Evolutionary conservation across 2,888 invertebrate species (phyloP), one percentile per base, ranked within the genome.

Genomic region (Plebejus melissa): DNA sequence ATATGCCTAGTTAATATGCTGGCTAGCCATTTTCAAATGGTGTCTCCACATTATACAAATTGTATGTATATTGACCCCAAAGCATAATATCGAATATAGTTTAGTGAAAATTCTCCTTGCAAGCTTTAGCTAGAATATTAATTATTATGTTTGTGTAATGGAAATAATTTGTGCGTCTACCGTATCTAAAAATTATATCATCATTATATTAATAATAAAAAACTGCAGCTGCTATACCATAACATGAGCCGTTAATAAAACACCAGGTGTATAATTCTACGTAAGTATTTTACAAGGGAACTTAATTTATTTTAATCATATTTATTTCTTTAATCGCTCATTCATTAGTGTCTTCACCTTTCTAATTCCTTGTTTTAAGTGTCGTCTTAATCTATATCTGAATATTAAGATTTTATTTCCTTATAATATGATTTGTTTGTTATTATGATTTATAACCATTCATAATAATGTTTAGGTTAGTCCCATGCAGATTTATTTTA

Each of bases 301-400:
- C 11, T 71, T 46, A 9, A 71, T 71, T 46, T 46, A 71, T 41
- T 71, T 71, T 46, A 71, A 71, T 41, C 22, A 11, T 71, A 22
- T 41, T 46, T 28, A 71, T 71, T 71, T 71, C n/a, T 71, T 71
- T 71, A 71, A 71, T 71, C 11, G 28, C 46, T 46, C 22, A 11
- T 1, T 28, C 11, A 71, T 46, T 22, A 71, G 71, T 22, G 28
- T 13, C 32, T 46, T 46, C 71, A 71, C 41, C 41, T 41, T 71
- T 41, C 41, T 41, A 28, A 46, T 71, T n/a, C 6, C n/a, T 70
- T 70, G 41, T n/a, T n/a, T 22, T 70, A 70, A 41, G 41, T 41
- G 41, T 41, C 70, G 70, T 69, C 5, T 41, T 69, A 70, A n/a
- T 69, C 3, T 5, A 46, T 46, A 46, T 9, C 46, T 46, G 46